Evolutionary conservation across 2,797 vertebrate species (phyloP), one percentile per base, ranked within the genome.

Genomic region (Bovichtus diacanthus): DNA sequence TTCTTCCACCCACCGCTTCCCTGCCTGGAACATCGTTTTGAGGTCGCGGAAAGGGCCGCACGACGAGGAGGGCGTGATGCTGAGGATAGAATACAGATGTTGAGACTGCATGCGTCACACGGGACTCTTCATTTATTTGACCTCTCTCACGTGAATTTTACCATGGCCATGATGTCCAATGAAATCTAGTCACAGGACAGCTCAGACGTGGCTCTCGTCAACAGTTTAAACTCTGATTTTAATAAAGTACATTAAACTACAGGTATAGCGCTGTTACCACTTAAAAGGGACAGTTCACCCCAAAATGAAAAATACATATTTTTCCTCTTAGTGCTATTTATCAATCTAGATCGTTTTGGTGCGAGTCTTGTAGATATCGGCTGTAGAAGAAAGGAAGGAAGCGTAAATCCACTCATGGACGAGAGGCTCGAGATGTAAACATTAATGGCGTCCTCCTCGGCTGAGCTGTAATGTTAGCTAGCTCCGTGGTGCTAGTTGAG

Each of bases 1-100:
- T 9, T 82, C 27, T 0, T 83, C 38, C 60, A 97, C 78, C 96
- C 96, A 98, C 0, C 2, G 74, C 49, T 96, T 96, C 39, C 95
- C 96, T 0, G 97, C 95, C 70, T 96, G 73, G 1, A 97, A 95
- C 95, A 99, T 97, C 2, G 93, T 96, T 34, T 80, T 63, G 46
- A 96, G 91, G 0, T 70, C 93, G 0, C 88, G 96, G 88, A 99
- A 99, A 0, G 98, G 97, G 1, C 98, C 98, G 0, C 98, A 99
- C 0, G 46, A 89, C 1, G 46, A 5, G 0, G 97, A 99, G 0
- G 98, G 97, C 7, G 3, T 90, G 72, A 96, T 95, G 49, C 98
- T 99, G 90, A 21, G 21, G 44, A 77, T 27, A 69, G 27, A 41
- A 39, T 23, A 71, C 0, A 59, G 10, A 27, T 16, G 23, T 41